Evolutionary conservation across 2,113 vertebrate genomes (phyloP), one percentile per base, ranked within the genome.

Genomic region (Dissostichus mawsoni): DNA sequence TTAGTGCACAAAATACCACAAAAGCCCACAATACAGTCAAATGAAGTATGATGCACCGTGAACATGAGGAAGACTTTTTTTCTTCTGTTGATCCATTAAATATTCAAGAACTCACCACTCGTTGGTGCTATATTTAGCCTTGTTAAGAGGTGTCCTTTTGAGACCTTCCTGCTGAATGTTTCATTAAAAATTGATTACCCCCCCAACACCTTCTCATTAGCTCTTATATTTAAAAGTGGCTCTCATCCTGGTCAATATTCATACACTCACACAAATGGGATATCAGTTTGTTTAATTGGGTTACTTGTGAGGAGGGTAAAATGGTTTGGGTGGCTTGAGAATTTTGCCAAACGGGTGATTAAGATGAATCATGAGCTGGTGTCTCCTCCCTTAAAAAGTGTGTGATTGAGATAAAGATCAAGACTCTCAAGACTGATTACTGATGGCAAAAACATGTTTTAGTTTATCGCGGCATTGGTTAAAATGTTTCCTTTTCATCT

Each of bases 181-280:
- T 73, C 80, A 86, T 92, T 90, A 90, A 90, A 92, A 71, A 89
- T 82, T 73, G 70, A 93, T 87, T 80, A 89, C 57, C 57, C 47
- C 11, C 61, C 55, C 33, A 65, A 79, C 77, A 82, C 84, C 83
- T 82, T 74, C 80, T 80, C 73, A 82, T 90, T 50, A 72, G 73
- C 76, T 81, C 44, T 57, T 75, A 78, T 53, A 16, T 4, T 36
- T 74, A 51, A 23, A 76, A 68, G 71, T 80, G 63, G n/a, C 72
- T 81, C 69, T 73, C 44, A 41, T 56, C 55, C 55, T 7, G 5
- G 61, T 83, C 78, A 77, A 51, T 77, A 80, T 48, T 74, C 56
- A 72, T 55, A 58, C 53, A 44, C 64, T 48, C 45, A 17, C 10
- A 73, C 33, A 36, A 78, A 79, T 69, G 56, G 45, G 17, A 67